Conservation (phyloP, 2,113 vertebrate species). For the Hassar affinis region DNA sequence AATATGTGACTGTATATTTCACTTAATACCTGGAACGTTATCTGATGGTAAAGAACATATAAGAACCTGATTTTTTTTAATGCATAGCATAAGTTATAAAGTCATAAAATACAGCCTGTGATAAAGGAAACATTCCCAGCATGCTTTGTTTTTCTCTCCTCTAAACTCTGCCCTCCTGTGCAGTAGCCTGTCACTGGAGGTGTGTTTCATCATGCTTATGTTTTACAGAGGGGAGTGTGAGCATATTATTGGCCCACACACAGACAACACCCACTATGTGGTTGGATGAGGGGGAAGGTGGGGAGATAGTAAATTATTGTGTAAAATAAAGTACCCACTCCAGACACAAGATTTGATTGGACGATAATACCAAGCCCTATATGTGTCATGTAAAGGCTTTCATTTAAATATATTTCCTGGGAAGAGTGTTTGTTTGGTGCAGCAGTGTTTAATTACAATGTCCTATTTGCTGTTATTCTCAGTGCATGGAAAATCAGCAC, state of each 20-base stretch:
- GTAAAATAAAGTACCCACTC: too few relatives aligned
- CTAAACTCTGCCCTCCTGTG: conserved; percentile 1
- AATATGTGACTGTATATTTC: not conserved
- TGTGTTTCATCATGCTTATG: conserved; percentile 50
- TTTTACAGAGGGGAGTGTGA: conserved; percentile 59
- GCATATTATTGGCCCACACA: conserved; percentile 64
- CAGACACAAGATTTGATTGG: not conserved
- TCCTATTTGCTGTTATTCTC: not conserved
- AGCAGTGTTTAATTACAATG: not conserved
- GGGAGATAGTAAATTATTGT: conserved; percentile 45
- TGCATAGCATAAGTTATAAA: not conserved
- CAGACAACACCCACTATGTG: conserved; percentile 69
- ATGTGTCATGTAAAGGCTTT: not conserved
- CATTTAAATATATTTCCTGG: not conserved
- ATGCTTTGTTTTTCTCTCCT: not conserved
- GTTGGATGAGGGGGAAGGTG: conserved; percentile 48
- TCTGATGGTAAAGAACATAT: conserved; percentile 1
- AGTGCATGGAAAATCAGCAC: not conserved
- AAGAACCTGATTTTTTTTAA: conserved; percentile 10
- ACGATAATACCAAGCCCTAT: not conserved
- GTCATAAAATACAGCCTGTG: not conserved
- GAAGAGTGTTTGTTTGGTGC: not conserved
- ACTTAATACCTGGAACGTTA: not conserved
- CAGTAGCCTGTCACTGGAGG: not conserved
- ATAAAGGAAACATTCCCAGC: conserved; percentile 28